Percentiles rank a stretch among this genome's conserved stretches.
phyloP scores from a whole-genome alignment of 1,140 invertebrate genomes.

The Sinella curviseta region DNA sequence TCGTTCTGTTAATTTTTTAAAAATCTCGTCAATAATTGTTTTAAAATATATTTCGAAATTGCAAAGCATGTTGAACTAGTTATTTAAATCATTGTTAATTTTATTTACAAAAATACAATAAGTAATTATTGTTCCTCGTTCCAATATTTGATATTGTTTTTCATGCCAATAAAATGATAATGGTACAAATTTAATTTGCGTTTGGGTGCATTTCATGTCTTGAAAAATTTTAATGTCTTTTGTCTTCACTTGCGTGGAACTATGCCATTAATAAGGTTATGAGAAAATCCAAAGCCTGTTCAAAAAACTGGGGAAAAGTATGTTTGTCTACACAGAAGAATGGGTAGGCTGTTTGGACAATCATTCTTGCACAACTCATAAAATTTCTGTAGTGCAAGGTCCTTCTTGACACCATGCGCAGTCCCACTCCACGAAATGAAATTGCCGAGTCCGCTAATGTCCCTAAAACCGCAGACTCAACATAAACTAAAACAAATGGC shows the following conservation, averaged over 20 bases:
- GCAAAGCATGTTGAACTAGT: too few species aligned
- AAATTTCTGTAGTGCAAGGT: not conserved
- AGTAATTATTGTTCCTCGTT: not conserved
- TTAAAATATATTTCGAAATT: too few species aligned
- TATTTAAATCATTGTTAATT: too few species aligned
- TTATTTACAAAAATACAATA: not conserved
- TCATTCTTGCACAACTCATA: not conserved
- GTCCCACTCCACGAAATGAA: not conserved
- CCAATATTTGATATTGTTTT: too few species aligned
- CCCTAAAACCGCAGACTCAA: not conserved
- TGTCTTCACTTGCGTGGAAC: not conserved
- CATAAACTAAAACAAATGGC: not conserved
- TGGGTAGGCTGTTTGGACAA: not conserved
- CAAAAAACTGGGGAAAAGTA: not conserved
- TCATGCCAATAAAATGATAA: too few species aligned
- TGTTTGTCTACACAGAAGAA: not conserved
- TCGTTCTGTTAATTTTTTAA: too few species aligned
- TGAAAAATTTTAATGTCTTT: not conserved
- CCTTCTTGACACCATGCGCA: not conserved
- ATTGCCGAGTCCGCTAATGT: not conserved
- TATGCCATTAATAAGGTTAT: not conserved
- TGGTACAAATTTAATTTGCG: too few species aligned
- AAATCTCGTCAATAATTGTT: too few species aligned
- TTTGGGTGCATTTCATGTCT: too few species aligned
- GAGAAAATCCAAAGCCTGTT: not conserved